phyloP scores from a whole-genome alignment of 2,113 vertebrate genomes.

The Physeter macrocephalus region DNA sequence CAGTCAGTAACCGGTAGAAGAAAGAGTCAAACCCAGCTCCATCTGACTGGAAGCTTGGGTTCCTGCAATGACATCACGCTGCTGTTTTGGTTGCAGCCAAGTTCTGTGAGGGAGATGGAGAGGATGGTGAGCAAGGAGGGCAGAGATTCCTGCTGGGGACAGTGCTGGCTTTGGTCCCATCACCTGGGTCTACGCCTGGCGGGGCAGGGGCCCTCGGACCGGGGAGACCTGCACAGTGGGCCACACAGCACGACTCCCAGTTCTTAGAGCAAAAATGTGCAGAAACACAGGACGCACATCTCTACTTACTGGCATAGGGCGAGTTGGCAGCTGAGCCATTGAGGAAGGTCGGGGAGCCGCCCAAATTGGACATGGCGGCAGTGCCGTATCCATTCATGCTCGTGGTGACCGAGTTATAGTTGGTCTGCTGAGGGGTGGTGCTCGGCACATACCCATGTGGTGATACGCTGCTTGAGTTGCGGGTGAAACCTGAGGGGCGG shows the following conservation, averaged over 20 bases:
- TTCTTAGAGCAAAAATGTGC: not conserved
- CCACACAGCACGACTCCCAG: not conserved
- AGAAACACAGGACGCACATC: not conserved
- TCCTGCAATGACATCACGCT: not conserved
- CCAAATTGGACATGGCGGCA: slow-evolving; percentile 96
- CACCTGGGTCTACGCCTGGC: not conserved
- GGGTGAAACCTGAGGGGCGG: slow-evolving; percentile 89
- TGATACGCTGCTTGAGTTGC: slow-evolving; percentile 97
- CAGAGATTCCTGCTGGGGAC: not conserved
- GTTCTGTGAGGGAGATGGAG: not conserved
- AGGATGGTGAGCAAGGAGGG: not conserved
- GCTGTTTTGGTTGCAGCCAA: not conserved
- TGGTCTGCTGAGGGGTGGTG: slow-evolving; percentile 97
- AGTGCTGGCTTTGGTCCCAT: not conserved
- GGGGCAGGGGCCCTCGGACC: not conserved
- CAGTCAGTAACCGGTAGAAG: not conserved
- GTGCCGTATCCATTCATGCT: slow-evolving; percentile 98
- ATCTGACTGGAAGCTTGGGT: too few relatives aligned
- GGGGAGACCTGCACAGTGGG: not conserved
- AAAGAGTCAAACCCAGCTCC: not conserved
- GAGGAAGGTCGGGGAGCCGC: slow-evolving; percentile 96
- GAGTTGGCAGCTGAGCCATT: slow-evolving; percentile 98
- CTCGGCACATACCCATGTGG: slow-evolving; percentile 97
- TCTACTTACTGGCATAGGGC: slow-evolving; percentile 97
- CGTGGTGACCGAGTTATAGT: slow-evolving; percentile 95